Conservation (phyloP, 1,140 invertebrate species). For the Bombus polaris region DNA sequence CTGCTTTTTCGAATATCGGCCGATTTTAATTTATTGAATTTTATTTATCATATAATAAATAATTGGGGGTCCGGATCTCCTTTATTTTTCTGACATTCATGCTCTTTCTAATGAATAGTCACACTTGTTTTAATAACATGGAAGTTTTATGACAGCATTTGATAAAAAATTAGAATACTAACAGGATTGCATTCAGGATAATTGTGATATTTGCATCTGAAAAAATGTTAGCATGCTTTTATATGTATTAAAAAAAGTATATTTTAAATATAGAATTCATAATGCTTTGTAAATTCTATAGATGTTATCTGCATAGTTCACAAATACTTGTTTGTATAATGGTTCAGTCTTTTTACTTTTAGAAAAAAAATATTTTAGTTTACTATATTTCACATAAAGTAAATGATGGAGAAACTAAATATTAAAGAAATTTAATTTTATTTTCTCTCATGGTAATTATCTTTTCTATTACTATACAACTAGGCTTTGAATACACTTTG, state of each 20-base stretch:
- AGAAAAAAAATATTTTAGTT: slow-evolving; percentile 14
- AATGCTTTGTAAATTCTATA: slow-evolving; percentile 34
- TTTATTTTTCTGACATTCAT: slow-evolving; percentile 17
- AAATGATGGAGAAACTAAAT: background rate
- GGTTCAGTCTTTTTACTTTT: background rate
- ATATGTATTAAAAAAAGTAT: slow-evolving; percentile 4
- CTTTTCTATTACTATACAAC: slow-evolving; percentile 1
- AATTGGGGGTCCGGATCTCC: background rate
- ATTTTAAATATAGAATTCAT: slow-evolving; percentile 26
- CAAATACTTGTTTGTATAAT: slow-evolving; percentile 4
- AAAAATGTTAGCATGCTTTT: slow-evolving; percentile 27
- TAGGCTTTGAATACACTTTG: background rate
- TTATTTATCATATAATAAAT: slow-evolving; percentile 20
- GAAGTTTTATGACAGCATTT: background rate
- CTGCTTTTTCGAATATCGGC: slow-evolving; percentile 80
- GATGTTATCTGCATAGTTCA: background rate
- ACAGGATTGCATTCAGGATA: background rate
- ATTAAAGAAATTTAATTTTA: background rate
- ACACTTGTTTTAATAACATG: background rate
- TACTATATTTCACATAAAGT: background rate
- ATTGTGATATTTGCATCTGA: slow-evolving; percentile 25
- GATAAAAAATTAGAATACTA: slow-evolving; percentile 12
- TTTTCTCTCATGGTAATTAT: background rate
- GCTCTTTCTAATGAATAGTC: background rate
- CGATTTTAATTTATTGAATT: slow-evolving; percentile 72